A percentile compares a stretch with the other conserved stretches of the same genome.
Conservation (phyloP, 2,797 vertebrate species). For the Oreortyx pictus region DNA sequence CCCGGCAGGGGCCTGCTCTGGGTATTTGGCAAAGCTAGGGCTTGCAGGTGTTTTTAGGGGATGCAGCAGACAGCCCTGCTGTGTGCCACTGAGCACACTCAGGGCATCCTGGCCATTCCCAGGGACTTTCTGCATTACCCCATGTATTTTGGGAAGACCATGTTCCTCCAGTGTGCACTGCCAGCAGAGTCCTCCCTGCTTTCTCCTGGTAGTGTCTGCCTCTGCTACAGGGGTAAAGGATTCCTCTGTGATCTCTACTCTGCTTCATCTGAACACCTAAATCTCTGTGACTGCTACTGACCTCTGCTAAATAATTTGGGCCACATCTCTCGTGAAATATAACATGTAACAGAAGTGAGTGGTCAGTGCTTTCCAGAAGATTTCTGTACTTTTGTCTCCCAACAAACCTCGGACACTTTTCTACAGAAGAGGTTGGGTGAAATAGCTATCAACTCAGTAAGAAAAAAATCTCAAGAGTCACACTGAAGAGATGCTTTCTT, state of each 20-base stretch:
- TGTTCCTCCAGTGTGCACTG: neutral
- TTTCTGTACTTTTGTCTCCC: neutral
- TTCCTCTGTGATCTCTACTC: neutral
- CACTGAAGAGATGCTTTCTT: neutral
- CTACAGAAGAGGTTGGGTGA: neutral
- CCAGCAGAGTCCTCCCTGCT: neutral
- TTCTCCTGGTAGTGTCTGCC: neutral
- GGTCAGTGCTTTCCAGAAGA: neutral
- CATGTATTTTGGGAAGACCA: neutral
- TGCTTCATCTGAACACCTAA: neutral
- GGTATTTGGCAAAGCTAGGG: neutral
- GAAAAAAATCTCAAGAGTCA: neutral
- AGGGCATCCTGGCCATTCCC: neutral
- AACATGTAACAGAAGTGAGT: neutral
- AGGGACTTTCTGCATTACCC: neutral
- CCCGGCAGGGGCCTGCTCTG: neutral
- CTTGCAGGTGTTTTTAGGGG: rapidly evolving
- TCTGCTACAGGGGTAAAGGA: neutral
- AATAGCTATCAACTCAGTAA: neutral
- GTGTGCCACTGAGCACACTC: rapidly evolving
- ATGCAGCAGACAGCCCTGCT: rapidly evolving
- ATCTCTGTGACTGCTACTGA: neutral
- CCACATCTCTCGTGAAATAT: neutral
- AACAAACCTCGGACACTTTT: neutral
- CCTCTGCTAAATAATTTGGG: neutral